Conservation (phyloP, 2,888 invertebrate genomes). For the Apamea crenata region DNA sequence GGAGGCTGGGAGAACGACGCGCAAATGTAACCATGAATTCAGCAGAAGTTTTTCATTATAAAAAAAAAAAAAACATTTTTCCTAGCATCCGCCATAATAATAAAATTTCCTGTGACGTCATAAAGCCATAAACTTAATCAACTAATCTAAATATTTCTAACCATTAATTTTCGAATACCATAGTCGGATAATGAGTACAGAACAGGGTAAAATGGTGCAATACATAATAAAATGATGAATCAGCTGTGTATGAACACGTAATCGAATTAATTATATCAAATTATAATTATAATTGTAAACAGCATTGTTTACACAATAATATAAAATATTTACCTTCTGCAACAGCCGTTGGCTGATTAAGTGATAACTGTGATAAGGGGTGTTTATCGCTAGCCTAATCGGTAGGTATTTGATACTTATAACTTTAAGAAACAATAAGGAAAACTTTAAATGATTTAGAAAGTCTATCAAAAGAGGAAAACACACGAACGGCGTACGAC, state of each 20-base stretch:
- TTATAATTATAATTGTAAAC: constrained; percentile 2
- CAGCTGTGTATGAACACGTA: not conserved
- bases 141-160: not conserved
- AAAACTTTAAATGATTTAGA: not conserved
- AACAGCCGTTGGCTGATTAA: constrained; percentile 16
- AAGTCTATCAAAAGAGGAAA: not conserved
- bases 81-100: not conserved
- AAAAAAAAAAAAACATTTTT: not conserved
- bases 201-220: constrained; percentile 2
- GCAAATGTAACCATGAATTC: no score
- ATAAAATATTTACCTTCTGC: not conserved
- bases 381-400: constrained; percentile 29
- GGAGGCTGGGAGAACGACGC: no score
- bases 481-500: no score
- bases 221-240: constrained; percentile 6
- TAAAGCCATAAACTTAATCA: not conserved
- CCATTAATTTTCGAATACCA: not conserved
- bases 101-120: not conserved
- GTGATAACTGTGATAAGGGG: constrained; percentile 29
- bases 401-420: not conserved
- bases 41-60: no score
- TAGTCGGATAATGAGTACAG: not conserved
- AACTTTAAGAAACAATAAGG: not conserved
- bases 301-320: not conserved
- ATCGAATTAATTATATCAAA: constrained; percentile 34